Base-by-base conservation (phyloP, 2,888 invertebrate species). In the Parelbella ahira region DNA sequence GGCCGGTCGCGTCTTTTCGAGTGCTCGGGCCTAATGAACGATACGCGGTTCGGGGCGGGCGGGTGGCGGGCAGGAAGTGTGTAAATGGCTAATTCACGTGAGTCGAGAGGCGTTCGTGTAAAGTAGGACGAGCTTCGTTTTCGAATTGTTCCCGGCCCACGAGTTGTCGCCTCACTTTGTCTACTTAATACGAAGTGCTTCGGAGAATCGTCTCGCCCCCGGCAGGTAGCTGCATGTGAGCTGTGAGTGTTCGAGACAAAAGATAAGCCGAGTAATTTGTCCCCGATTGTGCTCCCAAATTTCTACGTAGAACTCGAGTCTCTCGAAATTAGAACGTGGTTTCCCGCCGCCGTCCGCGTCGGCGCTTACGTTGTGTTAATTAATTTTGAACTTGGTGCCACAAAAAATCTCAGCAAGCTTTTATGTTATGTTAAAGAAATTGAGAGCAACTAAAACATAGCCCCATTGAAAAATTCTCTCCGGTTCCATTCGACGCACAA, bases 261-360 rank as follows among this genome's bases (percentile, higher is more conserved):
- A 70, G 68, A 75, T 66, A 64, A 62, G 59, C 57, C 61, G 53
- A 49, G 59, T 68, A 57, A 59, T 69, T 70, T 67, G 69, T 69
- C 58, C 55, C 54, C 56, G 58, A 68, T 66, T 64, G 64, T 67
- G 59, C 62, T 65, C 58, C 54, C 60, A 62, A 64, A 30, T 63
- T 61, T 61, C 58, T 54, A 51, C 55, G 61, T 54, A 53, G 56
- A 53, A 52, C 37, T 41, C 32, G 41, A 46, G 50, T 53, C 44
- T 18, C 21, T 12, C 25, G 29, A 45, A 51, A 49, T 53, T 47
- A 41, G 41, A 30, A 25, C 45, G 44, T 37, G 28, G 37, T 6
- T 13, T 10, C n/a, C 34, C 37, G 34, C 36, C 13, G 18, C 38
- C 41, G 36, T 38, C 23, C 30, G 30, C 36, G 27, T 20, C 19